These are phyloP conservation scores for Tiliacea citrago DNA, from an alignment of 2,888 invertebrate species.

Conservation along the genomic window DNA sequence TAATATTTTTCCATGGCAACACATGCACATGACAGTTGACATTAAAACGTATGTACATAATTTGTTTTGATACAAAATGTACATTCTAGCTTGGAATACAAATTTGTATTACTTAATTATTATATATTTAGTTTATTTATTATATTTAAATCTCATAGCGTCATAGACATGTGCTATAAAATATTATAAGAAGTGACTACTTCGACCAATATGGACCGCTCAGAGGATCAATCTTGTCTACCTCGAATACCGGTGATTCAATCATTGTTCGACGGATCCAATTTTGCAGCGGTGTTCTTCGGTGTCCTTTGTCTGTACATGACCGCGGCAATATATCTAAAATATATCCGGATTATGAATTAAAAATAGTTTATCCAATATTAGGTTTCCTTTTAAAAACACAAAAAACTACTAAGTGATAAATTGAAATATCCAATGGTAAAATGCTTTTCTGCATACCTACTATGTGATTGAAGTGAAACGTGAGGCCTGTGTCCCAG, in stretches of 20 bases:
- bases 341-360: constrained; percentile 13
- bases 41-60: constrained; percentile 16
- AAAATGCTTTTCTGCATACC: background rate
- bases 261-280: constrained; percentile 22
- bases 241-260: constrained; percentile 7
- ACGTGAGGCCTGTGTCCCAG: background rate
- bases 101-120: constrained; percentile 47
- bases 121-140: constrained; percentile 38
- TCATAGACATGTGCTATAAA: constrained; percentile 4
- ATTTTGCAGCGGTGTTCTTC: constrained; percentile 20
- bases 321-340: constrained; percentile 5
- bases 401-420: background rate
- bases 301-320: constrained; percentile 34
- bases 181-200: background rate
- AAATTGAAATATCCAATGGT: background rate
- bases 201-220: background rate
- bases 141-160: constrained; percentile 38
- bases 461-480: background rate
- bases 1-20: constrained; percentile 15
- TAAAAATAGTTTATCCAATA: constrained; percentile 14
- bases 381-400: background rate
- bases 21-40: constrained; percentile 40
- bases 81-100: constrained; percentile 43
- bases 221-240: constrained; percentile 6
- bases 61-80: constrained; percentile 41